Conservation (phyloP, 2,797 vertebrate species). For the Scolopax bukidnonensis region DNA sequence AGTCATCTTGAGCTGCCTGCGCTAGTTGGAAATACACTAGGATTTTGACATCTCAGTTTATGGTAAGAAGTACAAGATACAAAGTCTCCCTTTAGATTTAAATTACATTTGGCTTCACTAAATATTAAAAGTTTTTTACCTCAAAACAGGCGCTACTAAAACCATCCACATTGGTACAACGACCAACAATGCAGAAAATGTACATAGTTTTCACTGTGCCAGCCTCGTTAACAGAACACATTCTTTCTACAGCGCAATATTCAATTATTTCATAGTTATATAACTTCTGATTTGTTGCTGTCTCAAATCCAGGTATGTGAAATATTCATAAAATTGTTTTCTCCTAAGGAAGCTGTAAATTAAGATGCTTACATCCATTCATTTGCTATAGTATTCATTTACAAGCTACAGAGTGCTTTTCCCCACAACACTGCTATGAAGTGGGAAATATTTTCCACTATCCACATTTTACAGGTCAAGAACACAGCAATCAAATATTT, state of each 20-base stretch:
- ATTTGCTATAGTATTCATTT: background rate
- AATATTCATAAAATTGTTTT: background rate
- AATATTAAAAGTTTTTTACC: background rate
- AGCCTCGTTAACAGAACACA: background rate
- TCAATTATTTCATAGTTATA: background rate
- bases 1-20: background rate
- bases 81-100: background rate
- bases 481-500: background rate
- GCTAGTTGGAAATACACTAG: background rate
- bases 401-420: background rate
- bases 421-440: background rate
- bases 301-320: background rate
- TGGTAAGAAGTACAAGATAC: background rate
- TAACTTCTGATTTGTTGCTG: background rate
- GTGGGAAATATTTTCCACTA: background rate
- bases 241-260: background rate
- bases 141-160: background rate
- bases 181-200: background rate
- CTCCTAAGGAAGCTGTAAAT: background rate
- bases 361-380: background rate
- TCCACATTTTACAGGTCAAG: background rate
- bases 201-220: background rate
- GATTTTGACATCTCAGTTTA: background rate
- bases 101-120: background rate
- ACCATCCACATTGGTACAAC: background rate